phyloP scores from a whole-genome alignment of 2,888 invertebrate genomes.

The Netelia virgata region DNA sequence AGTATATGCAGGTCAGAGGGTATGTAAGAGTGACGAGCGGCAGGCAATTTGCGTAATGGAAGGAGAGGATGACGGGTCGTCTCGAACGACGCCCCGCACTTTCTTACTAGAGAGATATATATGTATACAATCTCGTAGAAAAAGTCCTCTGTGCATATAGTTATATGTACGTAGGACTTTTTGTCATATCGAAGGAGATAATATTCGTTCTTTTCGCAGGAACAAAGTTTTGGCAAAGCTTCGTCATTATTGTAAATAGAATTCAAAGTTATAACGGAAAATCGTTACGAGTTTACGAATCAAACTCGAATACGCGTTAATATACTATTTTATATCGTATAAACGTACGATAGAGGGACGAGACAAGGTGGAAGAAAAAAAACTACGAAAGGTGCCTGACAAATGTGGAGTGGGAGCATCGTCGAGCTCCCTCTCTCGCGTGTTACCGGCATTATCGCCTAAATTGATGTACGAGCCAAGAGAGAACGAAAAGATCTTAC shows the following conservation, averaged over 20 bases:
- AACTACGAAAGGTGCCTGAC: no score
- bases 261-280: no score
- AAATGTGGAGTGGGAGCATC: conserved; percentile 18
- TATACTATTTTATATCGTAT: no score
- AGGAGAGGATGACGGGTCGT: conserved; percentile 33
- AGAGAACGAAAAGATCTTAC: conserved; percentile 61
- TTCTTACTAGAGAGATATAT: conserved; percentile 17
- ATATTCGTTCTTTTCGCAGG: no score
- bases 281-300: no score
- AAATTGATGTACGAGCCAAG: conserved; percentile 75
- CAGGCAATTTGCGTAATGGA: conserved; percentile 66
- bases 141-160: no score
- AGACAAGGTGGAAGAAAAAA: neutral
- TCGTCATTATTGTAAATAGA: no score
- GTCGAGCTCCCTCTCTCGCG: conserved; percentile 39
- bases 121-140: neutral
- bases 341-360: no score
- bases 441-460: conserved; percentile 57
- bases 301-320: no score
- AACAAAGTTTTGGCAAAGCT: no score
- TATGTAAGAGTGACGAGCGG: conserved; percentile 32
- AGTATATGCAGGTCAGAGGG: conserved; percentile 3
- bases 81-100: neutral
- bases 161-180: no score
- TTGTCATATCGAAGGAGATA: no score